Evolutionary conservation across 2,888 invertebrate species (phyloP).

Genomic region (Rhingia campestris): DNA sequence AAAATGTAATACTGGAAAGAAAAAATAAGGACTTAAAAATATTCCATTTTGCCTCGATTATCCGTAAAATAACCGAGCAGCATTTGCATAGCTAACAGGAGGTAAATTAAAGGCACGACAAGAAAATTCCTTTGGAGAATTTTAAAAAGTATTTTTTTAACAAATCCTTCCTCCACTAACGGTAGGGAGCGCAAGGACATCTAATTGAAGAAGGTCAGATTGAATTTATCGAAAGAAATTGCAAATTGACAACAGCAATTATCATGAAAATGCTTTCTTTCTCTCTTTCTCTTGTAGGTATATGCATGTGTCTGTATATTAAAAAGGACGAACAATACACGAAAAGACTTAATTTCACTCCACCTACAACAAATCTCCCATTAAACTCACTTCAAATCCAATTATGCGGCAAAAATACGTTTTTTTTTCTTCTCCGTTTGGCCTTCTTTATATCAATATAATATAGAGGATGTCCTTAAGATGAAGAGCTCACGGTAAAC

Average conservation of each 20-base stretch:
- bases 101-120: conserved; percentile 46
- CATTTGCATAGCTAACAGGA: conserved; percentile 65
- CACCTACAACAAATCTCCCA: conserved; percentile 61
- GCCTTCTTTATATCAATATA: conserved; percentile 6
- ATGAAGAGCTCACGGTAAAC: conserved; percentile 46
- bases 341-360: conserved; percentile 56
- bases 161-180: not conserved
- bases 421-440: conserved; percentile 24
- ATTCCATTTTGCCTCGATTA: conserved; percentile 52
- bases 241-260: conserved; percentile 75
- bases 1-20: not conserved
- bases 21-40: conserved; percentile 24
- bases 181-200: conserved; percentile 47
- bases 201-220: conserved; percentile 74
- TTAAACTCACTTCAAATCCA: conserved; percentile 72
- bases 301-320: conserved; percentile 18
- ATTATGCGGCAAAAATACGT: conserved; percentile 70
- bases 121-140: conserved; percentile 58
- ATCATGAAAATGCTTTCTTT: conserved; percentile 62
- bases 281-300: conserved; percentile 6
- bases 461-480: conserved; percentile 56
- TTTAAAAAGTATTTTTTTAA: conserved; percentile 59
- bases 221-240: conserved; percentile 74
- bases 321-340: conserved; percentile 6
- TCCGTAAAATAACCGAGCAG: conserved; percentile 62